Conservation (phyloP, 2,888 invertebrate species). For the Myopa tessellatipennis region DNA sequence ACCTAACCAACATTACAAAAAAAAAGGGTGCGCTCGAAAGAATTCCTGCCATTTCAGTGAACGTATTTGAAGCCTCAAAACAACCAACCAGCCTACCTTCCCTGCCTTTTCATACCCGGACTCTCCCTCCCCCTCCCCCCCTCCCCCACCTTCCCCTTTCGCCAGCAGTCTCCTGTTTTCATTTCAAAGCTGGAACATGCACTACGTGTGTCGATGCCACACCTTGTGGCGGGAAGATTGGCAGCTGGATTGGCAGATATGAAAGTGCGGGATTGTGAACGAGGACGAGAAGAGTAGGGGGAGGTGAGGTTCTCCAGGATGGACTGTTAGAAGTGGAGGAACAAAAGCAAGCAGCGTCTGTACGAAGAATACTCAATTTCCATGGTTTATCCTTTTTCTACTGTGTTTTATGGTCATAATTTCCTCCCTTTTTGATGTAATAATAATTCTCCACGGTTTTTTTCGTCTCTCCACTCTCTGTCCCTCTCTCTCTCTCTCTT, state of each 20-base stretch:
- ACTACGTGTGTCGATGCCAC: slow-evolving; percentile 32
- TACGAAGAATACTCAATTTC: not conserved
- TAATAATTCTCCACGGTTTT: not conserved
- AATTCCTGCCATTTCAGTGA: slow-evolving; percentile 42
- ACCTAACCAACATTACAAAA: too few relatives aligned
- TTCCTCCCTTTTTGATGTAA: not conserved
- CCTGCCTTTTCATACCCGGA: not conserved
- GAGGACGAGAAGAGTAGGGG: not conserved
- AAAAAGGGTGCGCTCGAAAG: slow-evolving; percentile 41
- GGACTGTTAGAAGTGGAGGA: too few relatives aligned
- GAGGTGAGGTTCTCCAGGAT: too few relatives aligned
- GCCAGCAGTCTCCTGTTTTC: not conserved
- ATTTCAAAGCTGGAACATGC: slow-evolving; percentile 19
- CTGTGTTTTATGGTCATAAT: not conserved
- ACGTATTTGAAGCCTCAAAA: not conserved
- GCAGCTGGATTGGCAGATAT: not conserved
- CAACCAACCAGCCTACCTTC: not conserved
- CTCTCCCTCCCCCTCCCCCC: slow-evolving; percentile 2
- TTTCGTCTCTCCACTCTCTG: too few relatives aligned
- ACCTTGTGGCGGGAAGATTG: slow-evolving; percentile 41
- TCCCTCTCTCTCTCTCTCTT: not conserved
- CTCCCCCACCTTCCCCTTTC: not conserved
- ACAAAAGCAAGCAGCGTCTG: too few relatives aligned
- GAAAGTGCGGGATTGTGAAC: not conserved
- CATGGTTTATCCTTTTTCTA: not conserved